Base-by-base conservation (phyloP, 2,797 vertebrate genomes). In the Sciaenops ocellatus region DNA sequence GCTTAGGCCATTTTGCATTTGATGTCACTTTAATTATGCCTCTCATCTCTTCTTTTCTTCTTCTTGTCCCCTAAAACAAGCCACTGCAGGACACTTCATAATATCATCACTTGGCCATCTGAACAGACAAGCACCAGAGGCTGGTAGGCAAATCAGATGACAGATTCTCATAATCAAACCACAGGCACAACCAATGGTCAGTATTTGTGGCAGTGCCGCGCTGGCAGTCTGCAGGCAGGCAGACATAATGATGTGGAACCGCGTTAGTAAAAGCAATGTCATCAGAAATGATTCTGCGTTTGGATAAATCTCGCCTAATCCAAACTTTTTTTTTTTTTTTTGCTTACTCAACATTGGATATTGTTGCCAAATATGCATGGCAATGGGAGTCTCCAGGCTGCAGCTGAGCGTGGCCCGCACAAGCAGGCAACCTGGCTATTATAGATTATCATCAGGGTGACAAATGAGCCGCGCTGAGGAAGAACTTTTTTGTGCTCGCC, bases 381-480 rank as follows among this genome's bases (percentile, higher is more conserved):
- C 57, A 70, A 63, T 62, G 9, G 3, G 59, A 73, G 73, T 60
- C 72, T 73, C 60, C 28, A 13, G 63, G 70, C 85, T 82, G 81
- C 85, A 57, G 83, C 61, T 16, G 78, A 85, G 78, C 6, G 30
- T 42, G 41, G 84, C 78, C 84, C 87, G 84, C 91, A 90, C 89
- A 90, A 22, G 75, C 70, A 63, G 74, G 62, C 72, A 82, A 80
- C 80, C 85, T 84, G 87, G 87, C 77, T 68, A 63, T 78, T 80
- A 83, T 75, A 88, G 85, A 91, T 94, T 89, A 90, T 87, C 89
- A 92, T 92, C 90, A 77, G 70, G 46, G 82, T 89, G 92, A 89
- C 83, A 86, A 92, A 93, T 90, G 88, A 86, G 83, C 73, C 26
- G 13, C 69, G 61, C 76, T 10, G 0, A 69, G 34, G 30, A 26